Percentiles rank a stretch among this genome's conserved stretches.
These are phyloP conservation scores for Cylas formicarius DNA, from an alignment of 1,140 invertebrate species.

Conservation along the genomic window DNA sequence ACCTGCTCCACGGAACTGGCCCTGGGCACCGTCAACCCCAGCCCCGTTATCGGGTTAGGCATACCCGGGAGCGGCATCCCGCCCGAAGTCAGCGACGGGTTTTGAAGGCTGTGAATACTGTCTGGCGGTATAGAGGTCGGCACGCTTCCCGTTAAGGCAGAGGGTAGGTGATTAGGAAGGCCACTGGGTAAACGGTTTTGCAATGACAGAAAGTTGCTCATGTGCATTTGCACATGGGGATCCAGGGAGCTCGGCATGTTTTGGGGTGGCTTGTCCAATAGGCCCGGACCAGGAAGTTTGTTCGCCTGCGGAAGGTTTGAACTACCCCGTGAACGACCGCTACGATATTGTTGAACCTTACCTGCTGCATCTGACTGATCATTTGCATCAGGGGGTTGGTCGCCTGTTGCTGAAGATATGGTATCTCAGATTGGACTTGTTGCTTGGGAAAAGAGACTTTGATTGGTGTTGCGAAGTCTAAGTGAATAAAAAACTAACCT, in stretches of 20 bases:
- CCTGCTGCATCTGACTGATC: constrained; percentile 52
- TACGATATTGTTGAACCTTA: constrained; percentile 26
- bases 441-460: background rate
- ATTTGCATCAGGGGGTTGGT: constrained; percentile 50
- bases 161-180: constrained; percentile 18
- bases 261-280: constrained; percentile 36
- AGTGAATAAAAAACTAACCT: constrained; percentile 22
- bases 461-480: background rate
- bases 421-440: constrained; percentile 33
- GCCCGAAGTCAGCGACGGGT: constrained; percentile 5
- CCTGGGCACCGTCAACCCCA: constrained; percentile 20
- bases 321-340: no score
- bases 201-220: constrained; percentile 45
- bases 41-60: constrained; percentile 10
- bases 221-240: constrained; percentile 47
- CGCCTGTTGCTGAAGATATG: constrained; percentile 34
- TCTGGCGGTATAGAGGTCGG: constrained; percentile 21
- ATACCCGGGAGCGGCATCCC: constrained; percentile 14
- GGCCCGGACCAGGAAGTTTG: constrained; percentile 38
- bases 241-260: constrained; percentile 41
- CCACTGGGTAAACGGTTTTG: constrained; percentile 40
- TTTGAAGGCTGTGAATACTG: no score
- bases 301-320: constrained; percentile 42
- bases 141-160: constrained; percentile 15
- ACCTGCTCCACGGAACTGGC: constrained; percentile 27